These are phyloP conservation scores for Gorsachius goisagi DNA, from an alignment of 2,113 vertebrate species.

Conservation along the genomic window DNA sequence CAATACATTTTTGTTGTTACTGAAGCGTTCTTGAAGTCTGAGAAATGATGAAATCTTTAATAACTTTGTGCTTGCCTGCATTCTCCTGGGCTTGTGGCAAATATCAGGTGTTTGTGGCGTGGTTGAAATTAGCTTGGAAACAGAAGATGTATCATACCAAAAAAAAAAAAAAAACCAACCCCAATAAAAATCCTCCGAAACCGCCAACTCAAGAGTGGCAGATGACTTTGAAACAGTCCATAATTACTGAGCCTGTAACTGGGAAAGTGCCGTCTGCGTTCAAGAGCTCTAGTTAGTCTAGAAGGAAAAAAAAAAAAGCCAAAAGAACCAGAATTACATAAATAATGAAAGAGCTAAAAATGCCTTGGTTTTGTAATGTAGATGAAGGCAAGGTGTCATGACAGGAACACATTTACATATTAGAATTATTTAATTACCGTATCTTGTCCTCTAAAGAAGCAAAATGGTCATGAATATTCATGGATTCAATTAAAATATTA, in stretches of 20 bases:
- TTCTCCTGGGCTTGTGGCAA: conserved; percentile 19
- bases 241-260: not conserved
- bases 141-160: not conserved
- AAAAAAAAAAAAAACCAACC: not conserved
- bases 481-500: conserved; percentile 77
- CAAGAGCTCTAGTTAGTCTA: conserved; percentile 23
- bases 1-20: not conserved
- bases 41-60: conserved; percentile 12
- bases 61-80: not conserved
- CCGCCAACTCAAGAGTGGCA: not conserved
- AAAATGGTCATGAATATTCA: conserved; percentile 72
- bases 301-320: not conserved
- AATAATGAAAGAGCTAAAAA: conserved; percentile 74
- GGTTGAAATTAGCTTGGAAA: conserved; percentile 4
- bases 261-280: conserved; percentile 5
- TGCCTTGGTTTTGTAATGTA: conserved; percentile 69
- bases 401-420: conserved; percentile 71
- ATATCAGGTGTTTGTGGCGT: not conserved
- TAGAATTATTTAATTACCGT: conserved; percentile 69
- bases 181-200: not conserved
- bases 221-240: not conserved
- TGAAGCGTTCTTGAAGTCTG: not conserved
- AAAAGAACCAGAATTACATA: conserved; percentile 50
- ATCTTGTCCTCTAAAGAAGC: conserved; percentile 64
- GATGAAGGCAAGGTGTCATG: conserved; percentile 71